A percentile compares a stretch with the other conserved stretches of the same genome.
These are phyloP conservation scores for Gallinago jamesoni DNA, from an alignment of 2,113 vertebrate genomes.

Conservation along the genomic window DNA sequence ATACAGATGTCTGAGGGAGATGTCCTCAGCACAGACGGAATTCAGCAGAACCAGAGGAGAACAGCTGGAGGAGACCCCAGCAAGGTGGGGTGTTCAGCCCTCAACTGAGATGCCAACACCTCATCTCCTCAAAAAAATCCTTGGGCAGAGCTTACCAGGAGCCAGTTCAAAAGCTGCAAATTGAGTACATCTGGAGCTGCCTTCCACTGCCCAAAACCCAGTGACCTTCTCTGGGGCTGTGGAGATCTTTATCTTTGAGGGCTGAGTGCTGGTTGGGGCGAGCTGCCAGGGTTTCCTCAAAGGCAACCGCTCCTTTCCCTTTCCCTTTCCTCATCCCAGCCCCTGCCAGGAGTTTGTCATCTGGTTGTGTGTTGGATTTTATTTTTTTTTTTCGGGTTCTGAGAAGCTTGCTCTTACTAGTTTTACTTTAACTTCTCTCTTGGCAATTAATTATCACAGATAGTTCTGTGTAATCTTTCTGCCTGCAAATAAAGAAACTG, in stretches of 20 bases:
- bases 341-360: neutral
- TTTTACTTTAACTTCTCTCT: conserved; percentile 2
- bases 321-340: neutral
- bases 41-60: neutral
- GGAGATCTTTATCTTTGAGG: neutral
- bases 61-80: neutral
- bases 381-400: neutral
- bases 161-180: neutral
- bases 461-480: neutral
- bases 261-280: neutral
- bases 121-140: neutral
- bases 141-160: neutral
- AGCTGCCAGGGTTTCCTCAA: neutral
- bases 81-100: neutral
- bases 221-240: rapidly evolving
- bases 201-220: neutral
- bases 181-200: neutral
- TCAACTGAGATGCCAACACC: neutral
- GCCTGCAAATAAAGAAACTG: neutral
- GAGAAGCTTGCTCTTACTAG: neutral
- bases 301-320: neutral
- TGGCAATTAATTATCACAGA: conserved; percentile 8
- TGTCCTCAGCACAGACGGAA: neutral
- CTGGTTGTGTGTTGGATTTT: neutral
- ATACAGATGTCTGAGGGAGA: conserved; percentile 6